Evolutionary conservation across 2,113 vertebrate species (phyloP), one percentile per base, ranked within the genome.

Genomic region (Alexandromys fortis): DNA sequence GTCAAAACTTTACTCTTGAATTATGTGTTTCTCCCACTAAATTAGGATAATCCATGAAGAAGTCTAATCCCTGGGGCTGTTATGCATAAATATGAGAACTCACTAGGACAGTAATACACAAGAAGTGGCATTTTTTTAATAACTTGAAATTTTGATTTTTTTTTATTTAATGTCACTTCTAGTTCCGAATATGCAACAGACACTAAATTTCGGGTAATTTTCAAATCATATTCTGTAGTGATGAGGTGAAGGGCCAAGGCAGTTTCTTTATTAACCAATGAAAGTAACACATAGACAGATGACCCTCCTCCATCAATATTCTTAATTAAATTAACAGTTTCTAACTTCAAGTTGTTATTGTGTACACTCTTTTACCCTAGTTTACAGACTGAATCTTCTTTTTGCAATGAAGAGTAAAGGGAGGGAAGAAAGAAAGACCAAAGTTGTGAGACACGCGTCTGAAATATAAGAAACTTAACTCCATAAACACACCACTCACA

Each of bases 51-150:
- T 33, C 38, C 76, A 30, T 13, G 38, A 78, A 79, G 24, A 87
- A 72, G 4, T 28, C n/a, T 88, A 21, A 91, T 86, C 92, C 79
- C 33, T 90, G n/a, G 16, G 35, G 81, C 45, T 92, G 45, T 86
- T 78, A 92, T 86, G n/a, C 97, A 86, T 75, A n/a, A 89, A 83
- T 83, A 47, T 95, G 63, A 78, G 47, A 77, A 30, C 22, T 92
- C 55, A 55, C 89, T 82, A 91, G 14, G 63, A 89, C 88, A 12
- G 0, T 45, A 86, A 21, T 55, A 92, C 16, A 83, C 7, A 81
- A 38, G 12, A 90, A 77, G 30, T 75, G 16, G 35, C 52, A 61
- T 42, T 35, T 92, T 92, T 45, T 89, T n/a, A 58, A 58, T 38
- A 90, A 90, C 17, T 65, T 21, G 47, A 83, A 85, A 82, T 52